Evolutionary conservation across 2,797 vertebrate genomes (phyloP), one percentile per base, ranked within the genome.

Genomic region (Rachycentron canadum): DNA sequence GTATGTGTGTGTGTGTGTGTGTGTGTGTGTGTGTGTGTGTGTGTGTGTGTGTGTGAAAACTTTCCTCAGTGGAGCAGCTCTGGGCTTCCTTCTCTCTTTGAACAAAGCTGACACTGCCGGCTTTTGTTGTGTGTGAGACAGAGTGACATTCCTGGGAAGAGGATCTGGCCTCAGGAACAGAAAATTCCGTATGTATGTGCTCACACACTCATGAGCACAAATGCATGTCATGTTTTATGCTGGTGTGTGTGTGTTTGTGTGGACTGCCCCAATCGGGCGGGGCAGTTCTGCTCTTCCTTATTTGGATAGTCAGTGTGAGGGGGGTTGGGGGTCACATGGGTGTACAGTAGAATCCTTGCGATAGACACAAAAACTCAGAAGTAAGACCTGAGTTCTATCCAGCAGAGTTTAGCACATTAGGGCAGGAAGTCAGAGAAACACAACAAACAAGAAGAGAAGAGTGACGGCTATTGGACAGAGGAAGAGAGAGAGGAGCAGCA

Each of bases 261-360:
- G 89, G 78, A 64, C 91, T 84, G 81, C 83, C 86, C 88, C 82
- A 61, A 70, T 69, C 83, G 93, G 95, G 94, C 86, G 93, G 93
- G 91, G 90, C 85, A 69, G 65, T 62, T 36, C 4, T 66, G 58
- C 55, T 50, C 79, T 89, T 94, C 95, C 94, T 94, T 95, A 94
- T 95, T 94, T 94, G 95, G 94, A 86, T 56, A 60, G 79, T 65
- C 17, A 30, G 61, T 53, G 61, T 23, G 70, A 66, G 73, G 79
- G 59, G 78, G 66, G 74, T 32, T 64, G 13, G 28, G 78, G 82
- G 88, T 95, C 94, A 94, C 94, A 94, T 95, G 94, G 85, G 82
- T 78, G 75, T 73, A 73, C 86, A 85, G 86, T 88, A 82, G 91
- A 91, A 86, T 86, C 83, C 85, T 69, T 87, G 89, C 81, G 69